Base-by-base conservation (phyloP, 2,888 invertebrate genomes). In the Mylabris sibirica region DNA sequence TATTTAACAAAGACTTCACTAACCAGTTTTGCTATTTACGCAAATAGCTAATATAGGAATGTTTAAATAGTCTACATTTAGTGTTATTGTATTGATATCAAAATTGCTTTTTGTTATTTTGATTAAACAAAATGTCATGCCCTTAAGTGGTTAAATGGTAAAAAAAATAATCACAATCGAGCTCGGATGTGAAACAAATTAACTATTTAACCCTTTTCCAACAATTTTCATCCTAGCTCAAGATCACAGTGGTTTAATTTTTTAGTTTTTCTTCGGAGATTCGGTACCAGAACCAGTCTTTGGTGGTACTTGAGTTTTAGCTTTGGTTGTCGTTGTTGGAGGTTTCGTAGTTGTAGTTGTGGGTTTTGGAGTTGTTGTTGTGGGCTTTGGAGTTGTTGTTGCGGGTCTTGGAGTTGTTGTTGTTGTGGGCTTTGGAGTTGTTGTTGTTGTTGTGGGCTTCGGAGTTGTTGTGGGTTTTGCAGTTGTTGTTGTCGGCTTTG, bases 161-260 rank as follows among this genome's bases (percentile, higher is more conserved):
- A 17, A 44, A 17, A 44, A 44, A 17, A 44, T 1, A 44, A 17
- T 11, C 2, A 17, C 38, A 38, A 38, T 38, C 11, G 44, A 44
- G 44, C 44, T 44, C 4, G n/a, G 17, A 44, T 11, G n/a, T 17
- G 4, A n/a, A n/a, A 4, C 6, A 44, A 44, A 17, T n/a, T 44
- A 44, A 38, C 38, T 12, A 38, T 12, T 12, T 3, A 3, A 38
- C 3, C 3, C 2, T 44, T n/a, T 44, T 17, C 17, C 2, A 44
- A 2, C 2, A 5, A 17, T 12, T 38, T 11, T 44, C n/a, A 11
- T 53, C 49, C 11, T 53, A 53, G 11, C 49, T 53, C 49, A 1
- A 53, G 20, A 87, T 88, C 75, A 90, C 90, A 0, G 85, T 84
- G 2, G 86, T 85, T 69, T 89, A 87, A 61, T 12, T 24, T 35